A percentile compares a stretch with the other conserved stretches of the same genome.
Conservation (phyloP, 2,113 vertebrate species). For the Dicaeum eximium region DNA sequence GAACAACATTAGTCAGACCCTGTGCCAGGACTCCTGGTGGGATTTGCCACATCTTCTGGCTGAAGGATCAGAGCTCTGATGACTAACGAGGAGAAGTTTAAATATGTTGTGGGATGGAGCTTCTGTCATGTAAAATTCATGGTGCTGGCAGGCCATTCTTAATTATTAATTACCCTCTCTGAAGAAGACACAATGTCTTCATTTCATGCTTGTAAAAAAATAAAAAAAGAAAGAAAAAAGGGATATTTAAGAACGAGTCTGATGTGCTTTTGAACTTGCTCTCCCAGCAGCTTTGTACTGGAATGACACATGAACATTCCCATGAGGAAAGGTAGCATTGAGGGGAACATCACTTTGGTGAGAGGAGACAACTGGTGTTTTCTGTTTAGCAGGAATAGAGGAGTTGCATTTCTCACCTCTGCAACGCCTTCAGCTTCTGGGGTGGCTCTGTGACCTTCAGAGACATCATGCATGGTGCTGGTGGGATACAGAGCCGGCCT, state of each 20-base stretch:
- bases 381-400: background rate
- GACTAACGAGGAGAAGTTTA: background rate
- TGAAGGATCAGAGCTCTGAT: background rate
- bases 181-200: background rate
- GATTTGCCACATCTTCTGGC: background rate
- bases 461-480: background rate
- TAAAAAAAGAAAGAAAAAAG: background rate
- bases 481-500: background rate
- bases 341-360: background rate
- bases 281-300: background rate
- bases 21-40: background rate
- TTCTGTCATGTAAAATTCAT: slow-evolving; percentile 36
- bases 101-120: background rate
- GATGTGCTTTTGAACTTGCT: background rate
- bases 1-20: background rate
- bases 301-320: background rate
- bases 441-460: background rate
- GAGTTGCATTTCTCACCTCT: background rate
- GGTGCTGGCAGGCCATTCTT: background rate
- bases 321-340: background rate
- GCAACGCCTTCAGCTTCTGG: background rate
- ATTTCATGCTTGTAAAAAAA: background rate
- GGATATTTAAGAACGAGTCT: background rate
- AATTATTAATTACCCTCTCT: background rate
- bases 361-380: background rate